These are phyloP conservation scores for Brachyalestes nurse DNA, from an alignment of 2,797 vertebrate species.

Conservation along the genomic window DNA sequence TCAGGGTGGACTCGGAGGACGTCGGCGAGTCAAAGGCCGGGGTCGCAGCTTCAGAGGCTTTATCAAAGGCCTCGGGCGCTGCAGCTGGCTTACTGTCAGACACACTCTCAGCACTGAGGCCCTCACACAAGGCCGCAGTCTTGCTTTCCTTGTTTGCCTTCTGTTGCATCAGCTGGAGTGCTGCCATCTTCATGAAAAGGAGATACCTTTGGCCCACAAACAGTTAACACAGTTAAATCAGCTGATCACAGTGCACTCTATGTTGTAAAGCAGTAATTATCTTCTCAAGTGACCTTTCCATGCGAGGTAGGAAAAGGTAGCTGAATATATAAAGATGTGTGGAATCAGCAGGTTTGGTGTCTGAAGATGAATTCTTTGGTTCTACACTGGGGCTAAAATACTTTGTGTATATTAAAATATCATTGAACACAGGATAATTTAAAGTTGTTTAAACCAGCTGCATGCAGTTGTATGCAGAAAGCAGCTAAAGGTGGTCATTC, in stretches of 20 bases:
- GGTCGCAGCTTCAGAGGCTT: background rate
- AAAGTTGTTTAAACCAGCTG: too few species aligned
- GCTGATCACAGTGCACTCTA: background rate
- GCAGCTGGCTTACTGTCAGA: conserved; percentile 56
- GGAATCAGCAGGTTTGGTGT: background rate
- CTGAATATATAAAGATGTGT: background rate
- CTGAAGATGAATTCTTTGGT: too few species aligned
- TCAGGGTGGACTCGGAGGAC: conserved; percentile 53
- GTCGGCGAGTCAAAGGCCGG: conserved; percentile 24
- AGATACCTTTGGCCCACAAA: conserved; percentile 84
- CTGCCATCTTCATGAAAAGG: conserved; percentile 98
- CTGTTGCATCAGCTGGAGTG: conserved; percentile 97
- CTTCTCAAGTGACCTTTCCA: background rate
- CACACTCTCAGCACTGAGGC: conserved; percentile 9
- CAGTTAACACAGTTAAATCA: conserved; percentile 18
- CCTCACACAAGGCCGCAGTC: conserved; percentile 54
- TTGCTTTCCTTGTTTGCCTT: conserved; percentile 87
- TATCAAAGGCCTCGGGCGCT: conserved; percentile 28
- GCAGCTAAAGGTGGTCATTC: too few species aligned
- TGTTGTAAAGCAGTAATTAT: background rate
- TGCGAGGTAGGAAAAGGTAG: background rate
- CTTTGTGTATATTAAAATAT: too few species aligned
- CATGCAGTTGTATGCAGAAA: too few species aligned
- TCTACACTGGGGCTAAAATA: too few species aligned
- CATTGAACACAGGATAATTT: too few species aligned